Percentiles rank a stretch among this genome's conserved stretches.
Evolutionary conservation across 2,888 invertebrate species (phyloP).

Genomic region (Melanargia galathea): DNA sequence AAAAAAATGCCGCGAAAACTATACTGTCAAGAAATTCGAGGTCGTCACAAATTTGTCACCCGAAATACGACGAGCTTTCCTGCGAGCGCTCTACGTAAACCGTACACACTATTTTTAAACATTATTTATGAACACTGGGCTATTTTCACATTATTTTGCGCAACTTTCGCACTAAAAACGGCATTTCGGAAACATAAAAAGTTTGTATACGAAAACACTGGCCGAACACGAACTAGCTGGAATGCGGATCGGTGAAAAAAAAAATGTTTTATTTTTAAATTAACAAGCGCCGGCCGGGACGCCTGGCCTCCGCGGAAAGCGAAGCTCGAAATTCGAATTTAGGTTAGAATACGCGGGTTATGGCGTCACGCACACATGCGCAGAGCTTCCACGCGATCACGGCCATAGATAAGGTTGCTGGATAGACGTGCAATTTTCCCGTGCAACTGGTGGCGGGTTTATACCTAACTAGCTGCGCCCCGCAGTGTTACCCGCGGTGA

Average conservation of each 20-base stretch:
- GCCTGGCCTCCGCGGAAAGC: slow-evolving; percentile 67
- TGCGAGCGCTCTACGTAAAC: slow-evolving; percentile 46
- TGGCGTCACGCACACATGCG: slow-evolving; percentile 74
- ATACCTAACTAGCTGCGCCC: no score
- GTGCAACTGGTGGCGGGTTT: slow-evolving; percentile 2
- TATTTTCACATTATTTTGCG: slow-evolving; percentile 9
- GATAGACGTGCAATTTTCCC: slow-evolving; percentile 32
- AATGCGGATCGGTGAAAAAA: slow-evolving; percentile 48
- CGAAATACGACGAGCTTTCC: slow-evolving; percentile 58
- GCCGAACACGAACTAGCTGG: slow-evolving; percentile 31
- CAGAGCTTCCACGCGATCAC: slow-evolving; percentile 51
- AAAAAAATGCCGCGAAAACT: slow-evolving; percentile 45
- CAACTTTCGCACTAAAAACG: slow-evolving; percentile 20
- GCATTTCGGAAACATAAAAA: slow-evolving; percentile 20
- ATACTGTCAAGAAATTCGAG: slow-evolving; percentile 40
- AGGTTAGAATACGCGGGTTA: slow-evolving; percentile 78
- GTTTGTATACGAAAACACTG: slow-evolving; percentile 25
- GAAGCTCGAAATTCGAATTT: slow-evolving; percentile 75
- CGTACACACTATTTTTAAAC: slow-evolving; percentile 62
- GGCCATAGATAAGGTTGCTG: slow-evolving; percentile 56
- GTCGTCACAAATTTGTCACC: slow-evolving; percentile 62
- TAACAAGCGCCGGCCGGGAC: slow-evolving; percentile 65
- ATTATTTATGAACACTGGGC: slow-evolving; percentile 47
- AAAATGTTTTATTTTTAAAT: slow-evolving; percentile 71
- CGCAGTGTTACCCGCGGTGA: no score